Evolutionary conservation across 92 coral and sea anemone species (phyloP).

Genomic region (Porites evermanni): DNA sequence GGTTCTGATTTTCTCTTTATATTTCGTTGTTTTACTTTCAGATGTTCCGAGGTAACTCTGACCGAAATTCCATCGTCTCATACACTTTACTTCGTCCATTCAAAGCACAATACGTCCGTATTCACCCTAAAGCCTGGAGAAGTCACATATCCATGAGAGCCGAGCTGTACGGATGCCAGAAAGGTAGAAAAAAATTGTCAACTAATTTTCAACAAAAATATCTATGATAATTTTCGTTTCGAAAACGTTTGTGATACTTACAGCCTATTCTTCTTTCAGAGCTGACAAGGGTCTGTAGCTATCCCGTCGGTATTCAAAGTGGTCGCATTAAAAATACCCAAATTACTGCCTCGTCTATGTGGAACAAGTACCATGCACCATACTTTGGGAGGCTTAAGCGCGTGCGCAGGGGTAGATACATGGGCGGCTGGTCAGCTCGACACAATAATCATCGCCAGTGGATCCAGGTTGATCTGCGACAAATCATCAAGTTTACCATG

Average conservation of each 20-base stretch:
- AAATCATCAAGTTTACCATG: conserved; percentile 71
- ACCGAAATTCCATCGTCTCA: conserved; percentile 74
- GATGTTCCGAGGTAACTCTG: conserved; percentile 91
- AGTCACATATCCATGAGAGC: conserved; percentile 90
- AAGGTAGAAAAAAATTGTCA: conserved; percentile 48
- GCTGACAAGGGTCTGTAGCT: conserved; percentile 73
- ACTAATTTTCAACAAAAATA: neutral
- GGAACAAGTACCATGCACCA: conserved; percentile 74
- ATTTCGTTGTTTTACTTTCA: neutral
- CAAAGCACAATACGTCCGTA: conserved; percentile 76
- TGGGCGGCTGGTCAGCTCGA: conserved; percentile 92
- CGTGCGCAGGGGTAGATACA: conserved; percentile 67
- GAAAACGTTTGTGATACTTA: neutral
- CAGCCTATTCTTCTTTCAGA: conserved; percentile 39
- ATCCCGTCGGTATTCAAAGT: conserved; percentile 73
- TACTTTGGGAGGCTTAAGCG: conserved; percentile 74
- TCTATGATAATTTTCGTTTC: neutral
- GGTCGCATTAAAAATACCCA: conserved; percentile 81
- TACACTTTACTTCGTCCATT: conserved; percentile 65
- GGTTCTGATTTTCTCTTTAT: neutral
- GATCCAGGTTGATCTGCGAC: conserved; percentile 82
- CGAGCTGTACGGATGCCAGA: conserved; percentile 87
- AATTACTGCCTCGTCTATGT: conserved; percentile 76
- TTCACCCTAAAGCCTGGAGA: conserved; percentile 89
- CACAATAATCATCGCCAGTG: conserved; percentile 89